A percentile compares a stretch with the other conserved stretches of the same genome.
These are phyloP conservation scores for Aphyosemion australe DNA, from an alignment of 2,113 vertebrate genomes.

Conservation along the genomic window DNA sequence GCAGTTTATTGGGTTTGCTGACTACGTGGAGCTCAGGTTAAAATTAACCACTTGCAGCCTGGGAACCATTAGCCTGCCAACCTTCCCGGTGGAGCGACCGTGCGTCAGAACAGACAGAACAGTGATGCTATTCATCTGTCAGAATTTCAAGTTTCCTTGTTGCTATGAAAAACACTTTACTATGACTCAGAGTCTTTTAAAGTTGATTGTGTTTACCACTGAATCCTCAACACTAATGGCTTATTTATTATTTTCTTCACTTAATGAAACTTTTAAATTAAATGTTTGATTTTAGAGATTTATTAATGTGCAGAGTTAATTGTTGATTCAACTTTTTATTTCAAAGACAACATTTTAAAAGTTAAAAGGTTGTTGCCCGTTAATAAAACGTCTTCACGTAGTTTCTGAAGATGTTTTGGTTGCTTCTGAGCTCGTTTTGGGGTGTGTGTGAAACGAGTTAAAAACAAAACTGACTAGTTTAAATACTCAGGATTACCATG, in stretches of 20 bases:
- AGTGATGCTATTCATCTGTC: conserved; percentile 21
- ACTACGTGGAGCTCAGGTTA: conserved; percentile 47
- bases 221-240: neutral
- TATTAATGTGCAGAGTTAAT: no score
- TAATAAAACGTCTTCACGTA: no score
- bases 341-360: no score
- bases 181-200: neutral
- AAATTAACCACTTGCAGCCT: conserved; percentile 43
- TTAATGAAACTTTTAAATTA: no score
- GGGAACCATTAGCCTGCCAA: conserved; percentile 44
- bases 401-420: no score
- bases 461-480: no score
- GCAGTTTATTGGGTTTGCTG: conserved; percentile 46
- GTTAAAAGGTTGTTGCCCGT: no score
- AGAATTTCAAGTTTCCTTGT: neutral
- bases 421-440: no score
- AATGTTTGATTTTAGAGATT: no score
- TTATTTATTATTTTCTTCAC: neutral
- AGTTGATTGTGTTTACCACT: neutral
- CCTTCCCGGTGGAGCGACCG: conserved; percentile 19
- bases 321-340: no score
- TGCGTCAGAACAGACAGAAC: conserved; percentile 67
- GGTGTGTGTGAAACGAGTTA: no score
- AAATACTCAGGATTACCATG: no score
- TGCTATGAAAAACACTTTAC: neutral